phyloP scores from a whole-genome alignment of 2,888 invertebrate genomes.

The Cerceris ruficornis region DNA sequence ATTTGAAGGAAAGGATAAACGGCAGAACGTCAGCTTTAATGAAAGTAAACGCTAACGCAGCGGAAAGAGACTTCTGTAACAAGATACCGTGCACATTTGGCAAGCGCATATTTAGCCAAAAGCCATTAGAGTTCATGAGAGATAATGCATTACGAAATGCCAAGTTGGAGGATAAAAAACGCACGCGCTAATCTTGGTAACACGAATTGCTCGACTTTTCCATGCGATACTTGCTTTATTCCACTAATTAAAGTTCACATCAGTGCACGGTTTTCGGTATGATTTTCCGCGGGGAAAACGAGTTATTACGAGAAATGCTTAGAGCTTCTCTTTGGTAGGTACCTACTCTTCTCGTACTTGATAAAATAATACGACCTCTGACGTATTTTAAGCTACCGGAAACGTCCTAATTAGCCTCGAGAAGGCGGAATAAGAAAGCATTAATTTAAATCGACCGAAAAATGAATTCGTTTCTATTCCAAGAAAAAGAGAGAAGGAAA shows the following conservation, averaged over 20 bases:
- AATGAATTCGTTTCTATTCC: not conserved
- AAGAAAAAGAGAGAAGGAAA: not conserved
- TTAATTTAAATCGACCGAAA: slow-evolving; percentile 9
- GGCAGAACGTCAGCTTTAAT: not conserved
- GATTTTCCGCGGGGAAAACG: not conserved
- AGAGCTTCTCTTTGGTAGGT: slow-evolving; percentile 16
- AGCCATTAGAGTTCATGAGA: not conserved
- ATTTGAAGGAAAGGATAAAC: slow-evolving; percentile 25
- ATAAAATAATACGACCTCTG: slow-evolving; percentile 1
- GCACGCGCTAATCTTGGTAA: slow-evolving; percentile 32
- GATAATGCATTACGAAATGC: slow-evolving; percentile 4
- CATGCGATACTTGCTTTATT: slow-evolving; percentile 14
- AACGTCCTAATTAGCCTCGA: slow-evolving; percentile 35
- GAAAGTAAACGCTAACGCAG: not conserved
- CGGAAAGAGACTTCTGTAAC: slow-evolving; percentile 13
- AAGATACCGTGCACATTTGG: slow-evolving; percentile 1
- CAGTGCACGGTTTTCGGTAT: not conserved
- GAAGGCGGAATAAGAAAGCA: slow-evolving; percentile 18
- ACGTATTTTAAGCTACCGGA: slow-evolving; percentile 31
- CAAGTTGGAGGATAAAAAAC: slow-evolving; percentile 25
- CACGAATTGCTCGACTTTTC: slow-evolving; percentile 11
- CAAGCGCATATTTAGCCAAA: not conserved
- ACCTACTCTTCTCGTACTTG: slow-evolving; percentile 23
- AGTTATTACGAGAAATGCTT: slow-evolving; percentile 8
- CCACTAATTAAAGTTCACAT: slow-evolving; percentile 36